Evolutionary conservation across 2,888 invertebrate genomes (phyloP), one percentile per base, ranked within the genome.

Genomic region (Glyphotaelius pellucidus): DNA sequence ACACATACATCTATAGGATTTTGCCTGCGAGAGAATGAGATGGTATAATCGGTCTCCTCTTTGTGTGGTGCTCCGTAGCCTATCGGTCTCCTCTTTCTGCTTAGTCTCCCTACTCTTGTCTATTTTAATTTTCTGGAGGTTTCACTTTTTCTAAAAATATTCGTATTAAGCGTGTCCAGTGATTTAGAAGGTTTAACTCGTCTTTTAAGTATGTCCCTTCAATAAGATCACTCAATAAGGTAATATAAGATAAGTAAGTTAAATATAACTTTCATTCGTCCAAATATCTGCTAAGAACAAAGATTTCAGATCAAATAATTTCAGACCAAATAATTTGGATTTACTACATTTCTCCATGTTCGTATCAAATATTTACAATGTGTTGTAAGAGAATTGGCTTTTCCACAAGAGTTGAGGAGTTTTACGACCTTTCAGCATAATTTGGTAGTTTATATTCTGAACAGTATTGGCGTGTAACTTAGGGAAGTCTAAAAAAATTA

Each of bases 361-460:
- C n/a, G 9, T 67, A 67, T 67, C 67, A 67, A 67, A 67, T 67
- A 67, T 67, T 67, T 67, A 67, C 67, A 67, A 67, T n/a, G 9
- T 67, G 25, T 25, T 67, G 9, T 67, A 9, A 9, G 25, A n/a
- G 25, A 67, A 67, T 32, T 81, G 31, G 81, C 32, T 32, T 81
- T 81, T 32, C 81, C 30, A 81, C 5, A 81, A 81, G 32, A 15
- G 19, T 67, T 67, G 25, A n/a, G 32, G 31, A 30, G 19, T 81
- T 31, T 81, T 81, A 81, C 32, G 81, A 81, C 81, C 67, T 81
- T 19, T 81, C 31, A 2, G 81, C 81, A 31, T 81, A 81, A 81
- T 81, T 31, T 81, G 81, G 81, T 81, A 31, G 32, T 81, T 81
- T 31, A 31, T 31, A 81, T 81, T 81, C 81, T 15, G 32, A 32